Base-by-base conservation (phyloP, 2,797 vertebrate species). In the Columba guinea region DNA sequence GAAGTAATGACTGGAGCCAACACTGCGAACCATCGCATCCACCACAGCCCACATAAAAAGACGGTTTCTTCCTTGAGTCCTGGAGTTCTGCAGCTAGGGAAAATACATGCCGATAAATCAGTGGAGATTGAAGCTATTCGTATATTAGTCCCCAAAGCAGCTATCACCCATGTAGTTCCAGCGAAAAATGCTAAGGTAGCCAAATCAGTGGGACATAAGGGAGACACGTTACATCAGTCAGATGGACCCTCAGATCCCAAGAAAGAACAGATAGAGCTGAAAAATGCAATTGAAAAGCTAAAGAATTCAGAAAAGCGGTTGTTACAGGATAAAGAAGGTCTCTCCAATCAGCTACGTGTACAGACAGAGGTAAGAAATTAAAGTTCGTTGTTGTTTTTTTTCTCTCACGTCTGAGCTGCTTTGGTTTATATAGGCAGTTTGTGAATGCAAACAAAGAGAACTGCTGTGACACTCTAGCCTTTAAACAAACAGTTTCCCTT, bases 281-380 rank as follows among this genome's bases (percentile, higher is more conserved):
- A 98, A 97, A 98, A 91, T 71, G 88, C 97, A 41, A 64, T 99
- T 71, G 98, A 98, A 96, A 99, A 99, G 95, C 98, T 99, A 60
- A 98, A 98, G 96, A 99, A 98, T 97, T 99, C 99, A 14, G 99
- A 99, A 93, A 98, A 98, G 82, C 97, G 98, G 49, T 97, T 99
- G 67, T 97, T 99, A 41, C 99, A 99, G 97, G 99, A 99, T 96
- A 99, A 99, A 89, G 99, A 99, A 97, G 99, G 99, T 15, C 99
- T 99, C 55, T 98, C 96, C 41, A 99, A 99, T 95, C 99, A 99
- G 97, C 98, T 99, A 8, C 98, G 98, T 21, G 97, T 99, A 46
- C 99, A 99, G 97, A 99, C 99, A 24, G 99, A 99, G 98, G 99
- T 99, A 95, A 97, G 97, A 77, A 79, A 32, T 67, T 17, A 49